Evolutionary conservation across 2,797 vertebrate species (phyloP).

Genomic region (Leptoclinus maculatus): DNA sequence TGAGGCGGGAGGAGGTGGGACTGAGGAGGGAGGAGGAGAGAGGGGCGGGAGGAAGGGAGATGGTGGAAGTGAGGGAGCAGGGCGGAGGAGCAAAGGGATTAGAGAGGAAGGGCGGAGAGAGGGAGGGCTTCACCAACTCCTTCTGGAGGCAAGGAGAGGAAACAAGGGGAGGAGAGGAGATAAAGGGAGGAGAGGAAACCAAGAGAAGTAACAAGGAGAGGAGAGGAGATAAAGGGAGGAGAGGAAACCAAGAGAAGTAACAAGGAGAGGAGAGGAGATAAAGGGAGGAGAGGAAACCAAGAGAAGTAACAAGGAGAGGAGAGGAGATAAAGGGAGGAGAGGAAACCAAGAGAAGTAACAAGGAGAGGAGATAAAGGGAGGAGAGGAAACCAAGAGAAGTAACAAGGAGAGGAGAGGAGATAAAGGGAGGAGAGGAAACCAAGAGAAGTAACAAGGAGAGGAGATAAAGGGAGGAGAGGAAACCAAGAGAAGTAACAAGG

Average conservation of each 20-base stretch:
- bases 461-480: too few relatives aligned
- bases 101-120: constrained; percentile 90
- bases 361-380: too few relatives aligned
- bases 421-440: too few relatives aligned
- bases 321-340: too few relatives aligned
- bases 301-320: too few relatives aligned
- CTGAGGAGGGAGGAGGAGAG: constrained; percentile 90
- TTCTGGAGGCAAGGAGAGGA: constrained; percentile 18
- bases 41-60: constrained; percentile 84
- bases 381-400: too few relatives aligned
- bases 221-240: too few relatives aligned
- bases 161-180: neutral
- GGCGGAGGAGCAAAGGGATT: constrained; percentile 82
- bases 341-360: neutral
- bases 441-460: too few relatives aligned
- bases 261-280: too few relatives aligned
- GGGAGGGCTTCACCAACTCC: constrained; percentile 86
- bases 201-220: neutral
- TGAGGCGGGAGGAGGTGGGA: constrained; percentile 85
- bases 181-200: neutral
- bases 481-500: neutral
- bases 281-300: too few relatives aligned
- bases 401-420: too few relatives aligned
- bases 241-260: too few relatives aligned
- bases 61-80: constrained; percentile 78